phyloP scores from a whole-genome alignment of 2,888 invertebrate genomes.

The Limnephilus auricula region DNA sequence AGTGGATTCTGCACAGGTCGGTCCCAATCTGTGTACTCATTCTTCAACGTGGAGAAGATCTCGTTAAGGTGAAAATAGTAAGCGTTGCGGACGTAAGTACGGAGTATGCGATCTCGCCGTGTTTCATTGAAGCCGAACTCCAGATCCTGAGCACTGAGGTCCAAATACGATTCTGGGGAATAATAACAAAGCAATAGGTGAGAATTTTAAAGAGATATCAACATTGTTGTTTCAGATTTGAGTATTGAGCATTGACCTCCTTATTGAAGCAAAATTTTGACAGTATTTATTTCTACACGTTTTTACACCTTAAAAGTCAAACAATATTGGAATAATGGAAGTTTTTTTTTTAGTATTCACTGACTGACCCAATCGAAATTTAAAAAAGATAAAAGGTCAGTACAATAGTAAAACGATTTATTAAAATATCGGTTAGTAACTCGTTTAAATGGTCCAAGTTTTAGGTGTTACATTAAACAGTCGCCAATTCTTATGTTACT shows the following conservation, averaged over 20 bases:
- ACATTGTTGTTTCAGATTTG: not conserved
- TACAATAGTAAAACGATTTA: no score
- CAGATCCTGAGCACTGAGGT: slow-evolving; percentile 89
- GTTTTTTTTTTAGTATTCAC: no score
- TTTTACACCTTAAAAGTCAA: no score
- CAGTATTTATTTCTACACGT: no score
- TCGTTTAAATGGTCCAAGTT: no score
- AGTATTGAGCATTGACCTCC: not conserved
- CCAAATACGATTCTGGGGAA: slow-evolving; percentile 85
- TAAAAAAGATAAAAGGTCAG: no score
- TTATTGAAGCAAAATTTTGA: not conserved
- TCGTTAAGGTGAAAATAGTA: slow-evolving; percentile 97
- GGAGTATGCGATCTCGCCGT: slow-evolving; percentile 88
- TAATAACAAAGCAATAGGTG: not conserved
- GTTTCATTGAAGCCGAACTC: slow-evolving; percentile 96
- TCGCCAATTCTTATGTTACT: no score
- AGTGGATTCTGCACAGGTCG: slow-evolving; percentile 90
- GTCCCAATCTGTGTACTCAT: slow-evolving; percentile 98
- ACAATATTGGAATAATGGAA: no score
- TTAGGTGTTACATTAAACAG: no score
- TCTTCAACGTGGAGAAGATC: slow-evolving; percentile 94
- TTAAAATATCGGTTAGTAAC: no score
- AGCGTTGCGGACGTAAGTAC: slow-evolving; percentile 95
- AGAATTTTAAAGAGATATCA: not conserved
- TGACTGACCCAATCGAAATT: no score